These are phyloP conservation scores for Phrynocephalus forsythii DNA, from an alignment of 2,797 vertebrate genomes.

Conservation along the genomic window DNA sequence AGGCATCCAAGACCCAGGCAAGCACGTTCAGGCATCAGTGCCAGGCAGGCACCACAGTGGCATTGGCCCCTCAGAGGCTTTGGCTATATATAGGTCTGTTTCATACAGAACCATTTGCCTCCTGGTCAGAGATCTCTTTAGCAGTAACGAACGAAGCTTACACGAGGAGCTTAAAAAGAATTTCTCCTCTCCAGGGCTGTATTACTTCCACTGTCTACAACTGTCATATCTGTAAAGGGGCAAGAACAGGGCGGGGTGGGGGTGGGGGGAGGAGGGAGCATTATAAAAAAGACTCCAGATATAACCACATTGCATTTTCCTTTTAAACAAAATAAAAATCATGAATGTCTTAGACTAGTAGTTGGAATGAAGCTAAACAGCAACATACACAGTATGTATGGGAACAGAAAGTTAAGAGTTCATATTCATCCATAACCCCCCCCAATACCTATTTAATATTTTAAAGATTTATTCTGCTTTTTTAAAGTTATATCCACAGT, in stretches of 20 bases:
- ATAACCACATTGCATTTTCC: constrained; percentile 56
- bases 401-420: neutral
- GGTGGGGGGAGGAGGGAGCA: constrained; percentile 42
- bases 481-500: too few relatives aligned
- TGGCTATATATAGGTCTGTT: constrained; percentile 70
- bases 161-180: constrained; percentile 72
- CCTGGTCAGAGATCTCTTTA: constrained; percentile 70
- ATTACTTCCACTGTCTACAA: constrained; percentile 75
- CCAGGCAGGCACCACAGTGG: constrained; percentile 53
- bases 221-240: constrained; percentile 71
- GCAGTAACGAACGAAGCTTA: constrained; percentile 71
- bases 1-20: neutral
- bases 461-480: neutral
- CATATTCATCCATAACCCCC: neutral
- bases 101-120: constrained; percentile 67
- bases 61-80: constrained; percentile 63
- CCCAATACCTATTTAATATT: neutral
- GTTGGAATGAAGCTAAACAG: constrained; percentile 27
- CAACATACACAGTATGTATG: constrained; percentile 50
- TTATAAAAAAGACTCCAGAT: constrained; percentile 62
- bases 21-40: constrained; percentile 54
- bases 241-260: constrained; percentile 18
- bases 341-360: constrained; percentile 25
- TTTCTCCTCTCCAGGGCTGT: constrained; percentile 60
- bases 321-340: constrained; percentile 45